Percentiles rank a stretch among this genome's conserved stretches.
phyloP scores from a whole-genome alignment of 2,797 vertebrate genomes.

The Thripadectes ignobilis region DNA sequence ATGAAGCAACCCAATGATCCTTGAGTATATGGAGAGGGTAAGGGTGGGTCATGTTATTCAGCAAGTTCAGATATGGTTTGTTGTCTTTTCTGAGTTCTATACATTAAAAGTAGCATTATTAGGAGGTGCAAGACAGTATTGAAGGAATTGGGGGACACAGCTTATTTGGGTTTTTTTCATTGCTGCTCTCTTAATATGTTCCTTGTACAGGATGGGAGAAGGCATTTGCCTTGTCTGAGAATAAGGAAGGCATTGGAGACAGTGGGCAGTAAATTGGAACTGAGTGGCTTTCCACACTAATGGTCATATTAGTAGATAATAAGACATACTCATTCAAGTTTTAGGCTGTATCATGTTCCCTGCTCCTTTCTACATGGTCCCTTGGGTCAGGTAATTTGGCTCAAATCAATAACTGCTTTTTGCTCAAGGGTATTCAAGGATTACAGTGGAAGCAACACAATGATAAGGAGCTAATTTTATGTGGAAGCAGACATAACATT shows the following conservation, averaged over 20 bases:
- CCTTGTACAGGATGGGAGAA: background rate
- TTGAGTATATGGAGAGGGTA: background rate
- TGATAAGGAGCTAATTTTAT: background rate
- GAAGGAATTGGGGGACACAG: background rate
- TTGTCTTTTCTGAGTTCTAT: background rate
- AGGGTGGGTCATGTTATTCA: background rate
- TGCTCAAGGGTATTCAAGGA: background rate
- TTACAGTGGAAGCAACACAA: background rate
- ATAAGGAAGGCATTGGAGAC: background rate
- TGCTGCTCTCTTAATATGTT: background rate
- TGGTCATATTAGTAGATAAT: background rate
- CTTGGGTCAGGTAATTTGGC: background rate
- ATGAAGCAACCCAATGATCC: background rate
- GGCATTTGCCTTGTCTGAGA: background rate
- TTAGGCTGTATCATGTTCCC: background rate
- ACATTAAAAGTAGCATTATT: background rate
- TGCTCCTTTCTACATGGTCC: fast-evolving
- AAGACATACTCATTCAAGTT: background rate
- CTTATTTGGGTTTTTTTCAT: background rate
- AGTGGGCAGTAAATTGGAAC: background rate
- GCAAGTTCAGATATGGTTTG: background rate
- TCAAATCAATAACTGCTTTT: background rate
- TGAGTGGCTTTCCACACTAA: background rate
- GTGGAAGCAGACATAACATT: background rate
- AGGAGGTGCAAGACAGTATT: background rate